These are phyloP conservation scores for Thalassoma bifasciatum DNA, from an alignment of 2,113 vertebrate genomes.

Conservation along the genomic window DNA sequence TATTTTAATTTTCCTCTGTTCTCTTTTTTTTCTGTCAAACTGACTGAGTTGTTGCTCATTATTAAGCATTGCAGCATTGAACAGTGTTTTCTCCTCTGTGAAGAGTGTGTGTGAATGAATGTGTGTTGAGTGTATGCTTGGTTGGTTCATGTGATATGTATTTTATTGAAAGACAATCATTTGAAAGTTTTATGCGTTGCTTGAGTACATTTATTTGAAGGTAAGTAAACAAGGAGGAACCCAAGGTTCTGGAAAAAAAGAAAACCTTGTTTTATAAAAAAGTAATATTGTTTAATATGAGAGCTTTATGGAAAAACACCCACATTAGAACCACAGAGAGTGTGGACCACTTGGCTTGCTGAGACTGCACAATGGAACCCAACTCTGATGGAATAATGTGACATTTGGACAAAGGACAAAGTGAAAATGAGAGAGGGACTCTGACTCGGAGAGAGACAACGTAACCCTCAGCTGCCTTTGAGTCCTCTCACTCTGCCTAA, in stretches of 20 bases:
- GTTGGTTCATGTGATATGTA: constrained; percentile 63
- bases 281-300: constrained; percentile 69
- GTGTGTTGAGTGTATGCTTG: constrained; percentile 57
- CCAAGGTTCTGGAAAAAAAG: constrained; percentile 54
- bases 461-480: constrained; percentile 53
- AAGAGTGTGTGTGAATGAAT: constrained; percentile 62
- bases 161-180: constrained; percentile 83
- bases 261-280: constrained; percentile 66
- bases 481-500: constrained; percentile 63
- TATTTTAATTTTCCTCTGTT: constrained; percentile 27
- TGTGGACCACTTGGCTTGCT: constrained; percentile 55
- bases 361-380: constrained; percentile 44
- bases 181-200: constrained; percentile 65
- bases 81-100: constrained; percentile 71
- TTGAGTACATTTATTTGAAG: constrained; percentile 63
- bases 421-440: constrained; percentile 59
- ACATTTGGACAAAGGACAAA: constrained; percentile 48
- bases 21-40: constrained; percentile 57
- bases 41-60: constrained; percentile 66
- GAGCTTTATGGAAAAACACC: constrained; percentile 69
- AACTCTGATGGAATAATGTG: constrained; percentile 41
- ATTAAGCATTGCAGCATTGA: constrained; percentile 69
- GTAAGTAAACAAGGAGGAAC: constrained; percentile 51
- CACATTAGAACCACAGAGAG: constrained; percentile 58
- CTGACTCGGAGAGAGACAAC: constrained; percentile 38